phyloP scores from a whole-genome alignment of 2,113 vertebrate species.

The Corythaixoides concolor region DNA sequence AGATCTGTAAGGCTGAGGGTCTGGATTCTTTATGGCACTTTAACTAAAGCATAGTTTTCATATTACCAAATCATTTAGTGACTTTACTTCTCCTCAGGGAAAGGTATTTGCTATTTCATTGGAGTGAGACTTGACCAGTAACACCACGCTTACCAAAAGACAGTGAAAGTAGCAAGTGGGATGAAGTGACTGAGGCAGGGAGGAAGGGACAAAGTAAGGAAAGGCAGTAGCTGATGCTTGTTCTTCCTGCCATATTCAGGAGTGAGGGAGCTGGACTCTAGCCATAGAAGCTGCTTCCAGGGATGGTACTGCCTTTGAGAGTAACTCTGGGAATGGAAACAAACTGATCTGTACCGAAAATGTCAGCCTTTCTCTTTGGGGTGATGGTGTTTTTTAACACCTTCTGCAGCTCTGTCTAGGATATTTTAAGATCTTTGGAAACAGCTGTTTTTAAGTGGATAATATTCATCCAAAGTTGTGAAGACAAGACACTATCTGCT shows the following conservation, averaged over 20 bases:
- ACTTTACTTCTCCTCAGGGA: not conserved
- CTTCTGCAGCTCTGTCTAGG: not conserved
- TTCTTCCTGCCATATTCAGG: accelerated
- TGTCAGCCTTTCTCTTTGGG: not conserved
- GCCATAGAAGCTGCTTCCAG: not conserved
- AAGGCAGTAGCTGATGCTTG: not conserved
- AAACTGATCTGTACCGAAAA: not conserved
- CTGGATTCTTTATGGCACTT: not conserved
- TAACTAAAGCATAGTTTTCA: not conserved
- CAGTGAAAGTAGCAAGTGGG: not conserved
- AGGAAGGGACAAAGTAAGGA: not conserved
- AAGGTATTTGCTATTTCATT: not conserved
- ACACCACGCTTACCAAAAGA: not conserved
- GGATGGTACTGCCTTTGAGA: accelerated
- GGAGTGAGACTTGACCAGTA: not conserved
- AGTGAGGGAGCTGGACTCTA: not conserved
- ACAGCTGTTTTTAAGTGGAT: not conserved
- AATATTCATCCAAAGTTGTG: not conserved
- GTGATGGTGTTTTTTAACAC: not conserved
- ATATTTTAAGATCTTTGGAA: not conserved
- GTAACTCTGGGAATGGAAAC: not conserved
- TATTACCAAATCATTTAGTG: not conserved
- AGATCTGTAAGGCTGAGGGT: not conserved
- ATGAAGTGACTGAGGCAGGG: not conserved
- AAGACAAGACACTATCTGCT: not conserved